Evolutionary conservation across 1,140 invertebrate genomes (phyloP), one percentile per base, ranked within the genome.

Genomic region (Drosophila busckii): DNA sequence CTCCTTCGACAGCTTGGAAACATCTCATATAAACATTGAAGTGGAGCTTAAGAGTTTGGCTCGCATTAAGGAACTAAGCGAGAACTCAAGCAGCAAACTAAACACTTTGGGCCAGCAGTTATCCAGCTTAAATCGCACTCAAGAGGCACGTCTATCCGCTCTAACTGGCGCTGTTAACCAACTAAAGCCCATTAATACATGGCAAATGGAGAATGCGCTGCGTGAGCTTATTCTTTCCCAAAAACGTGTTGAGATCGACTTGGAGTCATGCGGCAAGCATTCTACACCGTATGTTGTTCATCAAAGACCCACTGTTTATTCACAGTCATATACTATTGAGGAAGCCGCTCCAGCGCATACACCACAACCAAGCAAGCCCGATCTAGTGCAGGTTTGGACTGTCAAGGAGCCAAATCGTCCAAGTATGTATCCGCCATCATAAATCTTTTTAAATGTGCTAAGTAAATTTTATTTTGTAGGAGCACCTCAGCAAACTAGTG

Each of bases 201-300:
- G 68, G 68, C 37, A 68, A 9, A 59, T 80, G 7, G 75, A 80
- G 7, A 53, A 31, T 7, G 75, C 50, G 2, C 20, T 80, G 1
- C 64, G 64, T 2, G 73, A 80, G 22, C 17, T 80, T 5, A 80
- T 80, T 5, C 64, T 73, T 4, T 80, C 73, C 3, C 73, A 80
- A 7, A 80, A 80, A 20, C 68, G 73, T 9, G 71, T 80, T 5
- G 73, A 80, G 7, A 17, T 69, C 2, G 73, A 73, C 25, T 16
- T 80, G 23, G 59, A 80, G n/a, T 7, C 37, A 1, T 73, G 68
- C 23, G 35, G 53, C n/a, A 37, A 56, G 0, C 54, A 23, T 3
- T 28, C 44, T 0, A n/a, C n/a, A 1, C 16, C 20, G 1, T 26
- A 42, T 10, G 3, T 22, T 15, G 4, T n/a, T 3, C 32, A 32